phyloP scores from a whole-genome alignment of 2,113 vertebrate species.

The Xenopus tropicalis region DNA sequence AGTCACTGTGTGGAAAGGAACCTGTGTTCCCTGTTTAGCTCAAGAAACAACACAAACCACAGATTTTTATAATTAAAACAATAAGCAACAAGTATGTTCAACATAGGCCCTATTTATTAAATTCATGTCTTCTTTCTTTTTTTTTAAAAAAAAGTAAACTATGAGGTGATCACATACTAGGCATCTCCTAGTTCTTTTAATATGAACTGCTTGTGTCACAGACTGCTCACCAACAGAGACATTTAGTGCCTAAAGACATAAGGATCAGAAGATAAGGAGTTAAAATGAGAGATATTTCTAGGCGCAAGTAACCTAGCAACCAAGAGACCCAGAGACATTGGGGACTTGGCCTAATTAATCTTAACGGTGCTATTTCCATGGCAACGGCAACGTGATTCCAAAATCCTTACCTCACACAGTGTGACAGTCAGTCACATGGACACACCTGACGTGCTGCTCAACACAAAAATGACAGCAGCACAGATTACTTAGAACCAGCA shows the following conservation, averaged over 20 bases:
- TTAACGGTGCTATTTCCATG: constrained; percentile 37
- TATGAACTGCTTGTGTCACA: neutral
- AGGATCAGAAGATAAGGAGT: neutral
- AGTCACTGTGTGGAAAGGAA: too few relatives aligned
- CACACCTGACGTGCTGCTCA: neutral
- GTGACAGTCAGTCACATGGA: neutral
- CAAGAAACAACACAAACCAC: too few relatives aligned
- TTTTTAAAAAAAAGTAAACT: neutral
- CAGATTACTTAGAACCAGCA: neutral
- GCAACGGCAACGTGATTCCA: constrained; percentile 24
- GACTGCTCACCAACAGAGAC: neutral
- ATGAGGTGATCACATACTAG: neutral
- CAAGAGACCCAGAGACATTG: constrained; percentile 26
- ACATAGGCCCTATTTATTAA: too few relatives aligned
- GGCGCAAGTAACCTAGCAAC: constrained; percentile 38
- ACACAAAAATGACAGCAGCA: neutral
- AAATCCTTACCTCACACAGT: constrained; percentile 15
- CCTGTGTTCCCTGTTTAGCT: too few relatives aligned
- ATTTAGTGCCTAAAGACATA: neutral
- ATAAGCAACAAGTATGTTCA: too few relatives aligned
- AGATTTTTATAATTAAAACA: too few relatives aligned
- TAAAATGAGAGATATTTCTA: constrained; percentile 22
- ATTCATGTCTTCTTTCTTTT: too few relatives aligned
- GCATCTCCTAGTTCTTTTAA: neutral
- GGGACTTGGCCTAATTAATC: constrained; percentile 39